A percentile compares a stretch with the other conserved stretches of the same genome.
Evolutionary conservation across 1,140 invertebrate genomes (phyloP).

Genomic region (Drosophila carrolli): DNA sequence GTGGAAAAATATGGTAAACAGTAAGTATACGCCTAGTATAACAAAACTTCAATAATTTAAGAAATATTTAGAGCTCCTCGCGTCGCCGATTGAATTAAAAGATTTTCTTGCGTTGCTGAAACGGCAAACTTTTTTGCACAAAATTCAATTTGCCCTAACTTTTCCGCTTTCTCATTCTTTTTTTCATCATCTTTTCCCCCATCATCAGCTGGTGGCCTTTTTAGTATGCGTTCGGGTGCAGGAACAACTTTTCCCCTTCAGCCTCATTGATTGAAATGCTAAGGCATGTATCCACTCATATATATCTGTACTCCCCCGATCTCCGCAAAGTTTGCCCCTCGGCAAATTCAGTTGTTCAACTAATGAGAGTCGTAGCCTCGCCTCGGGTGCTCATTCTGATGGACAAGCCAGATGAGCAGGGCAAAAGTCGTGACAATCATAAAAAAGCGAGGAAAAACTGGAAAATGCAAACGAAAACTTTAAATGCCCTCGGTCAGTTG

Average conservation of each 20-base stretch:
- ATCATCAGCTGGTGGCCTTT: conserved; percentile 62
- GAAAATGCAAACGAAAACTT: conserved; percentile 61
- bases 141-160: conserved; percentile 75
- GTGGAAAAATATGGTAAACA: conserved; percentile 25
- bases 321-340: conserved; percentile 15
- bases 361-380: conserved; percentile 61
- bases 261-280: conserved; percentile 70
- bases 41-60: conserved; percentile 66
- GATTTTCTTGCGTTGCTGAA: conserved; percentile 20
- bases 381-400: conserved; percentile 45
- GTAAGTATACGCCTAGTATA: conserved; percentile 68
- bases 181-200: conserved; percentile 13
- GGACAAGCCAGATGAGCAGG: conserved; percentile 38
- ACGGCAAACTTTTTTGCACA: conserved; percentile 57
- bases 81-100: conserved; percentile 38
- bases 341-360: conserved; percentile 71
- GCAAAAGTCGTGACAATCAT: conserved; percentile 65
- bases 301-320: conserved; percentile 11
- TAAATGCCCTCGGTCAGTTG: conserved; percentile 66
- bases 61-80: conserved; percentile 22
- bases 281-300: conserved; percentile 21
- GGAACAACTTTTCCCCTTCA: conserved; percentile 54
- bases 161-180: conserved; percentile 30
- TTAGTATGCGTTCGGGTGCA: conserved; percentile 63
- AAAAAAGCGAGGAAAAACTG: conserved; percentile 22